Evolutionary conservation across 2,888 invertebrate genomes (phyloP).

Genomic region (Sesamia inferens): DNA sequence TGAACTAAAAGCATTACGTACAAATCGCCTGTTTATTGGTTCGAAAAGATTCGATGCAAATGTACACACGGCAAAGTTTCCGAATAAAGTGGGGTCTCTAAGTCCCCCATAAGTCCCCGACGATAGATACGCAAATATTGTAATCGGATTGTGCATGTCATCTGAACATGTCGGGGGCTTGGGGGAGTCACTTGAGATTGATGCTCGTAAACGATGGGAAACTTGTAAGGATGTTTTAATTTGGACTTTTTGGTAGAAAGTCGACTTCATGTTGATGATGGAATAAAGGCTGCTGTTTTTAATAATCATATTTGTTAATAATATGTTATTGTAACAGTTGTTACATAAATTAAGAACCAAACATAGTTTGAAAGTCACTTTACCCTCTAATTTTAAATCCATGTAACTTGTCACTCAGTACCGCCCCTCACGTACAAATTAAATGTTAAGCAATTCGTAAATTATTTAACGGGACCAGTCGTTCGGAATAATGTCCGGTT

Average conservation of each 20-base stretch:
- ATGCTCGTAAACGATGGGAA: constrained; percentile 39
- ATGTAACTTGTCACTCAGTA: constrained; percentile 33
- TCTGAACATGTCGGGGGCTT: constrained; percentile 36
- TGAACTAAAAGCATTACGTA: constrained; percentile 58
- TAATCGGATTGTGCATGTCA: constrained; percentile 74
- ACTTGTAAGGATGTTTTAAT: constrained; percentile 35
- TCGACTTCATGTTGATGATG: background rate
- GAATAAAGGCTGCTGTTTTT: background rate
- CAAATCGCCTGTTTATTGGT: constrained; percentile 65
- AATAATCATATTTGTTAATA: background rate
- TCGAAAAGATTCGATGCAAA: constrained; percentile 63
- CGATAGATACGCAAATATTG: constrained; percentile 71
- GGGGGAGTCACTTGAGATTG: constrained; percentile 50
- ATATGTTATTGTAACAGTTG: background rate
- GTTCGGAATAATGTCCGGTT: constrained; percentile 70
- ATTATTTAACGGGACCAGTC: constrained; percentile 71
- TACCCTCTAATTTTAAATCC: constrained; percentile 1
- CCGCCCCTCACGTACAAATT: constrained; percentile 38
- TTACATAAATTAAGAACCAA: background rate
- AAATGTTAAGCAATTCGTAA: constrained; percentile 68
- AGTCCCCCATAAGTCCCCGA: constrained; percentile 61
- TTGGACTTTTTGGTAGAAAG: constrained; percentile 4
- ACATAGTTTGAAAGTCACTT: background rate
- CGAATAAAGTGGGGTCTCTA: constrained; percentile 63
- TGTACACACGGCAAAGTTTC: constrained; percentile 59